These are phyloP conservation scores for Picus viridis DNA, from an alignment of 2,797 vertebrate species.

Conservation along the genomic window DNA sequence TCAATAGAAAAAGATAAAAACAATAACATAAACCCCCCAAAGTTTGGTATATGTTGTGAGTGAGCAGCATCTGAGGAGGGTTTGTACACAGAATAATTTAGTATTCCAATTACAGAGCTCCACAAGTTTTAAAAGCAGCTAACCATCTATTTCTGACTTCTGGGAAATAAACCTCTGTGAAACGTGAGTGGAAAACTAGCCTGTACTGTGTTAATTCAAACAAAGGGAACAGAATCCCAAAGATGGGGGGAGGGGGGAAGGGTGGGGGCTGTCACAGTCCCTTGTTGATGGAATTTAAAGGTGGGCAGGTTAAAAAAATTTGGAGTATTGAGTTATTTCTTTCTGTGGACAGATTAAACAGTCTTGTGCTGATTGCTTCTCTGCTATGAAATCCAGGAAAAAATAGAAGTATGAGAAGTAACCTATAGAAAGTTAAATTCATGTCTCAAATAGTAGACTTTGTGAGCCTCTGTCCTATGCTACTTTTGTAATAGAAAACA, in stretches of 20 bases:
- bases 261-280: background rate
- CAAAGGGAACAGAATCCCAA: background rate
- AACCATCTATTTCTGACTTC: slow-evolving; percentile 5
- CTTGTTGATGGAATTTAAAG: background rate
- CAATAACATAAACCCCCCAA: background rate
- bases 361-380: background rate
- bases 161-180: slow-evolving; percentile 17
- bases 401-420: background rate
- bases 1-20: background rate
- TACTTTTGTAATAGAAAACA: background rate
- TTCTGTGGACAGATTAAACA: background rate
- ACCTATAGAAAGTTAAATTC: background rate
- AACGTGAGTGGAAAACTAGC: background rate
- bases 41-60: background rate
- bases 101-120: slow-evolving; percentile 31
- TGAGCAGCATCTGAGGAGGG: background rate
- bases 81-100: background rate
- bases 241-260: background rate
- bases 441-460: background rate
- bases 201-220: slow-evolving; percentile 4
- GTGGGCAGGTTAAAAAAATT: background rate
- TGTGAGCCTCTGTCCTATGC: background rate
- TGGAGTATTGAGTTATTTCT: background rate
- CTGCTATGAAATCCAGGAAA: background rate
- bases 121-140: slow-evolving; percentile 22